phyloP scores from a whole-genome alignment of 2,113 vertebrate species.

The Alosa alosa region DNA sequence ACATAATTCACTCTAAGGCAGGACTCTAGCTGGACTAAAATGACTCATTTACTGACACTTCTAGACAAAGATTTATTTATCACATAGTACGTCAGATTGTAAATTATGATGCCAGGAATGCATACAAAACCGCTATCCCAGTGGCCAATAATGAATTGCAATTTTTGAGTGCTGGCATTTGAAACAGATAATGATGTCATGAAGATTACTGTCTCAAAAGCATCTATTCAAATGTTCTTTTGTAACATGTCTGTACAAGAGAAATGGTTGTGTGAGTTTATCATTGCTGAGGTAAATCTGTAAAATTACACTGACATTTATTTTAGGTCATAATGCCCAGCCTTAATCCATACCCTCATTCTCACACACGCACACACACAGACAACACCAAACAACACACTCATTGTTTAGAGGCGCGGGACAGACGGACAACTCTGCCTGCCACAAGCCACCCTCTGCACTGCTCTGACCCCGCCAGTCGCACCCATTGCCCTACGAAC shows the following conservation, averaged over 20 bases:
- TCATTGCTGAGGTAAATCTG: neutral
- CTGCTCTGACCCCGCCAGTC: neutral
- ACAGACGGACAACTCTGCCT: constrained; percentile 31
- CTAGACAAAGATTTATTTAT: neutral
- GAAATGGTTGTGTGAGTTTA: neutral
- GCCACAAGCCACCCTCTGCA: neutral
- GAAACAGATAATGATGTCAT: neutral
- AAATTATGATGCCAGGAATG: neutral
- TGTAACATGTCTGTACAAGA: neutral
- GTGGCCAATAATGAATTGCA: neutral
- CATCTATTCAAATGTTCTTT: neutral
- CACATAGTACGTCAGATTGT: neutral
- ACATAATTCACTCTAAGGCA: neutral
- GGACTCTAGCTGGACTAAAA: neutral
- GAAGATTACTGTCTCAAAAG: neutral
- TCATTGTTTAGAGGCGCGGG: constrained; percentile 61
- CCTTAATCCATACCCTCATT: constrained; percentile 54
- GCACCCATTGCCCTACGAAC: neutral
- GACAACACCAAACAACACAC: constrained; percentile 78
- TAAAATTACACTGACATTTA: neutral
- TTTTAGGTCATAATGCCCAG: neutral
- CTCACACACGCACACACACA: constrained; percentile 76
- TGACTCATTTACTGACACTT: neutral
- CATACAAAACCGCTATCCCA: neutral
- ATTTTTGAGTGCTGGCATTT: neutral